These are phyloP conservation scores for Aphaenogaster rudis DNA, from an alignment of 1,140 invertebrate species.

Conservation along the genomic window DNA sequence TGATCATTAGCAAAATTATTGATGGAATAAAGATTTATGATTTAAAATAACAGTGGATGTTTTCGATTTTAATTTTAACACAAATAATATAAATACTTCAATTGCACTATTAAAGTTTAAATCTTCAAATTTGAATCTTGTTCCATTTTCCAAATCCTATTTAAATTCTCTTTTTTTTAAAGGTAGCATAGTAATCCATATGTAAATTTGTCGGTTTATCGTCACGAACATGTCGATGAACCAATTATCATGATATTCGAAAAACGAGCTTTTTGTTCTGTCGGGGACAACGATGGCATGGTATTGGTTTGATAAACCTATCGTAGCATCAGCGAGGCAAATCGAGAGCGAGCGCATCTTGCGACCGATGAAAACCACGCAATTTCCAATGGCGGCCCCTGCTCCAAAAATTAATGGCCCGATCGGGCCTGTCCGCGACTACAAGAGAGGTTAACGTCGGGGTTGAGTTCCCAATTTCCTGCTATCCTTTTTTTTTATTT, in stretches of 20 bases:
- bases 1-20: slow-evolving; percentile 7
- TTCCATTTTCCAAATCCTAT: background rate
- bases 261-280: slow-evolving; percentile 38
- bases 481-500: slow-evolving; percentile 52
- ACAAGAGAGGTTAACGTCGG: slow-evolving; percentile 60
- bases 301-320: slow-evolving; percentile 54
- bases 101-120: background rate
- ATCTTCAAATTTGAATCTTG: background rate
- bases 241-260: slow-evolving; percentile 51
- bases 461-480: slow-evolving; percentile 63
- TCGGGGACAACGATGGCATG: slow-evolving; percentile 20
- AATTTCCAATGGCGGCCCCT: slow-evolving; percentile 50
- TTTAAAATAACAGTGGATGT: background rate
- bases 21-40: background rate
- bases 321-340: slow-evolving; percentile 25
- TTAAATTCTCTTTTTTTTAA: background rate
- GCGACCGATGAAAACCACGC: slow-evolving; percentile 56
- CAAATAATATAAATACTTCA: background rate
- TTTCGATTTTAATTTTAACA: background rate
- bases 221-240: slow-evolving; percentile 36
- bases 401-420: slow-evolving; percentile 62
- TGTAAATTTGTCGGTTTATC: slow-evolving; percentile 10
- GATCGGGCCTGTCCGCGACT: slow-evolving; percentile 55
- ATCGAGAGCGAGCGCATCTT: slow-evolving; percentile 49
- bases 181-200: background rate